These are phyloP conservation scores for Muscina levida DNA, from an alignment of 2,888 invertebrate species.

Conservation along the genomic window DNA sequence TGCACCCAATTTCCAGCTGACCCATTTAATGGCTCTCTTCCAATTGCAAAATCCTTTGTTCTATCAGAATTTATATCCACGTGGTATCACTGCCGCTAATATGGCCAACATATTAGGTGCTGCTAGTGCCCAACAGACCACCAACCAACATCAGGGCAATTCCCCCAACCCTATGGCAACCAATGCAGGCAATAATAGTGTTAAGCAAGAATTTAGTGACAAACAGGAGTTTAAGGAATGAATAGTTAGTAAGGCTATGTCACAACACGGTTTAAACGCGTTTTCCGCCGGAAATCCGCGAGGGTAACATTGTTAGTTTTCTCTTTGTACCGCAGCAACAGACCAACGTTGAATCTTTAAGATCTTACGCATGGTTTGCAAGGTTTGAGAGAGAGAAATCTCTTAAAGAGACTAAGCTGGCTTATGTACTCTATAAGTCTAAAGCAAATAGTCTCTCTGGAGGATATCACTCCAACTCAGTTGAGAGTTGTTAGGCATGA, in stretches of 20 bases:
- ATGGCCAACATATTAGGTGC: conserved; percentile 66
- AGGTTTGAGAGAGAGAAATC: neutral
- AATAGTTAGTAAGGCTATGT: conserved; percentile 19
- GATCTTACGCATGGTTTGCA: neutral
- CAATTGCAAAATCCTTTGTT: conserved; percentile 78
- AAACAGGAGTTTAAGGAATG: conserved; percentile 62
- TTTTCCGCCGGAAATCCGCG: neutral
- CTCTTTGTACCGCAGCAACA: neutral
- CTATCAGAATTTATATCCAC: conserved; percentile 78
- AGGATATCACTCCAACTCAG: neutral
- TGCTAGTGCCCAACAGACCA: conserved; percentile 14
- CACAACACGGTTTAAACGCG: conserved; percentile 27
- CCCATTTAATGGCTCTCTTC: conserved; percentile 77
- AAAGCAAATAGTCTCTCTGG: conserved; percentile 30
- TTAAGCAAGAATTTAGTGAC: conserved; percentile 58
- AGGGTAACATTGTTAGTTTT: no score
- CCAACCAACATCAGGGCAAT: neutral
- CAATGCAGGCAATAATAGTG: conserved; percentile 29
- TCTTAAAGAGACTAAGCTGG: conserved; percentile 34
- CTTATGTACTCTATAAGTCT: conserved; percentile 52
- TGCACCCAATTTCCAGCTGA: conserved; percentile 76
- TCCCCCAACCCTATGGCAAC: neutral
- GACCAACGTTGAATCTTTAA: conserved; percentile 2
- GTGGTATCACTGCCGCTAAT: conserved; percentile 69
- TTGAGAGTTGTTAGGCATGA: no score